phyloP scores from a whole-genome alignment of 2,797 vertebrate species.

The Taeniopygia guttata region DNA sequence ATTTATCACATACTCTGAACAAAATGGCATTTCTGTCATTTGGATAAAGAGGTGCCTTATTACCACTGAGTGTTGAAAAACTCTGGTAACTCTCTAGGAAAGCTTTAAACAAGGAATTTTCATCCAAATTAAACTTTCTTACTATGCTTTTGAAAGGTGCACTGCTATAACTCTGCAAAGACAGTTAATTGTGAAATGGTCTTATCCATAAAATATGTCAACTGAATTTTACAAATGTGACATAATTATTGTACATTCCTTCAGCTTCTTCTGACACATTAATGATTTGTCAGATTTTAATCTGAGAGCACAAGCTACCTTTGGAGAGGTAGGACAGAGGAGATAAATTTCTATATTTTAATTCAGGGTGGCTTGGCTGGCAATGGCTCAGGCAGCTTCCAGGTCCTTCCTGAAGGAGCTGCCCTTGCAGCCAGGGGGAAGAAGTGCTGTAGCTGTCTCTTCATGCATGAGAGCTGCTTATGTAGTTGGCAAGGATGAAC shows the following conservation, averaged over 20 bases:
- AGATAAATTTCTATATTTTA: background rate
- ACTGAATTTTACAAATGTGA: background rate
- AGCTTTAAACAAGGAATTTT: background rate
- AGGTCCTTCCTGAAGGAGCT: background rate
- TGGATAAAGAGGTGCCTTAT: background rate
- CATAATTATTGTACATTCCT: background rate
- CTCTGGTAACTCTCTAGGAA: background rate
- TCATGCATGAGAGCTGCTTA: background rate
- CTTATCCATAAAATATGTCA: background rate
- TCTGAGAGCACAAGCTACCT: background rate
- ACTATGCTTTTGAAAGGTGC: background rate
- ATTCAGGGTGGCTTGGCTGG: background rate
- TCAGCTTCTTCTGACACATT: background rate
- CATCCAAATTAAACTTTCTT: background rate
- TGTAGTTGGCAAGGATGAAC: fast-evolving
- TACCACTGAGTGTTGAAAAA: background rate
- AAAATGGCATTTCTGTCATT: background rate
- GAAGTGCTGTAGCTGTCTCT: background rate
- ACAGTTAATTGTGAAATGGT: background rate
- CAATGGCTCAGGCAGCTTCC: background rate
- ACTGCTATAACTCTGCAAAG: background rate
- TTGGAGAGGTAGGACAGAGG: background rate
- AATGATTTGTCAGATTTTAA: background rate
- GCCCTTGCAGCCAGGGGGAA: background rate
- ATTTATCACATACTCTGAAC: background rate